Percentiles rank a stretch among this genome's conserved stretches.
These are phyloP conservation scores for Brachirus orientalis DNA, from an alignment of 2,113 vertebrate genomes.

Conservation along the genomic window DNA sequence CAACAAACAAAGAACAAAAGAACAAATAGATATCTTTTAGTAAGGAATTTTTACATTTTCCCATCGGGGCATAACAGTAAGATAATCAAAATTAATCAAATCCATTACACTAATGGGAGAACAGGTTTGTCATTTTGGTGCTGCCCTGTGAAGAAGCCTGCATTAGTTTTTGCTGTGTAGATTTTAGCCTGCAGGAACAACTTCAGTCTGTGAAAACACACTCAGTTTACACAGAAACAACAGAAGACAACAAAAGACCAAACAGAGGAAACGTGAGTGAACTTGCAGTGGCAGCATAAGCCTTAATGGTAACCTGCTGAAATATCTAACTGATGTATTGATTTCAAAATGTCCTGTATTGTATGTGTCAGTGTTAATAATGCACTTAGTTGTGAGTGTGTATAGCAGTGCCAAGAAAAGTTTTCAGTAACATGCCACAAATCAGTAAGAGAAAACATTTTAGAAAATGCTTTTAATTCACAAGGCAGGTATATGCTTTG, in stretches of 20 bases:
- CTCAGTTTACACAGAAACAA: constrained; percentile 60
- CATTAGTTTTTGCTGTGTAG: constrained; percentile 30
- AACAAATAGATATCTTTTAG: too few species aligned
- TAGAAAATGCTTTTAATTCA: constrained; percentile 11
- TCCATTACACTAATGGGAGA: constrained; percentile 22
- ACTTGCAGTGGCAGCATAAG: constrained; percentile 48
- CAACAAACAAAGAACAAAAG: too few species aligned
- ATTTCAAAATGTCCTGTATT: constrained; percentile 43
- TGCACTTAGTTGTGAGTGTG: constrained; percentile 16
- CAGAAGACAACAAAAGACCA: constrained; percentile 42
- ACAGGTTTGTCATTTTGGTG: constrained; percentile 36
- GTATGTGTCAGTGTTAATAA: constrained; percentile 36
- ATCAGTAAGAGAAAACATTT: constrained; percentile 38
- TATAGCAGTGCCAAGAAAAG: constrained; percentile 41
- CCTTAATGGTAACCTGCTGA: constrained; percentile 49
- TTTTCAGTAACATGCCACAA: constrained; percentile 44
- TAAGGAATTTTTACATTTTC: constrained; percentile 4
- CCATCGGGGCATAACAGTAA: constrained; percentile 5
- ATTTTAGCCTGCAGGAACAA: constrained; percentile 44
- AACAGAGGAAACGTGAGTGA: constrained; percentile 60
- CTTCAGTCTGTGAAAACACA: constrained; percentile 57
- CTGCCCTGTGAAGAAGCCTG: constrained; percentile 23
- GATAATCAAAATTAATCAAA: constrained; percentile 29
- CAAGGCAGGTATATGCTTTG: not conserved
- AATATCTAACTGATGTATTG: constrained; percentile 65